Base-by-base conservation (phyloP, 2,888 invertebrate species). In the Spatulosminthurus flaviceps region DNA sequence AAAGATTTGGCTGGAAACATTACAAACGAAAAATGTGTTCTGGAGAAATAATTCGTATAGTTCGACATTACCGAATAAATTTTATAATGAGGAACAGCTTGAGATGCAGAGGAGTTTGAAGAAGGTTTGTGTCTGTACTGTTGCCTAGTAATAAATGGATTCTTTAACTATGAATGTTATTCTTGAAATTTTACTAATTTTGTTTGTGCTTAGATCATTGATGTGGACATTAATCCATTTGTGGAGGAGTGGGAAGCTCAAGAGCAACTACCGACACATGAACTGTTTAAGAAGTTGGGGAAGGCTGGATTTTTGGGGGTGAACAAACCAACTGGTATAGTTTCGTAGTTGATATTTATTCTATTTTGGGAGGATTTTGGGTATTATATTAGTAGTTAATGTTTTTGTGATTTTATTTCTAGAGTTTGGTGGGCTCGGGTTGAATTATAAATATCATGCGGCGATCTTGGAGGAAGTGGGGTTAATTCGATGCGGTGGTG, bases 341-440 rank as follows among this genome's bases (percentile, higher is more conserved):
- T 26, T 66, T 0, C 28, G 9, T 42, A 28, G 28, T 1, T 42
- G n/a, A 34, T 28, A n/a, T n/a, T n/a, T n/a, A n/a, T n/a, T n/a
- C n/a, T n/a, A n/a, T n/a, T n/a, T n/a, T n/a, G n/a, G n/a, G n/a
- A n/a, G n/a, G n/a, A n/a, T n/a, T n/a, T n/a, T n/a, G n/a, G n/a
- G n/a, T n/a, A n/a, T n/a, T n/a, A n/a, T n/a, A n/a, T n/a, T n/a
- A n/a, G n/a, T n/a, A n/a, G n/a, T n/a, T n/a, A n/a, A n/a, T 61
- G 7, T 7, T 26, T 26, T 64, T 22, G 22, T 64, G 7, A 24
- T 16, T 28, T 71, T n/a, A n/a, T n/a, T 73, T 73, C 16, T 43
- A 89, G 90, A 89, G 81, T 90, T 89, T 87, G 90, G 90, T 29
- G 90, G 90, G 2, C 86, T 89, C 60, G 90, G 90, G 0, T 86